These are phyloP conservation scores for Epinephelus lanceolatus DNA, from an alignment of 2,113 vertebrate genomes.

Conservation along the genomic window DNA sequence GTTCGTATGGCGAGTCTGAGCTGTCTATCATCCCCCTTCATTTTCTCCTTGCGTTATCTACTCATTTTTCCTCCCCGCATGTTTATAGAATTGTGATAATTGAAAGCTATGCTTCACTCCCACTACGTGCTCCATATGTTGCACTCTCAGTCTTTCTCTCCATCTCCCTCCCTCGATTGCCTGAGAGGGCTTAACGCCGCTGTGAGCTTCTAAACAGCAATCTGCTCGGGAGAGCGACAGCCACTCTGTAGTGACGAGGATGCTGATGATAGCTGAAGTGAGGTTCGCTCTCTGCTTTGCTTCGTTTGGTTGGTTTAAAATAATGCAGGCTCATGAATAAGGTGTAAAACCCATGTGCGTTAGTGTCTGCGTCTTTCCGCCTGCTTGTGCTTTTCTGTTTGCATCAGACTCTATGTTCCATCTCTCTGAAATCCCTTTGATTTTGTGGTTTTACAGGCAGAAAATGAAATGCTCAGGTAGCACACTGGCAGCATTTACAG, in stretches of 20 bases:
- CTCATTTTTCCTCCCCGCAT: slow-evolving; percentile 73
- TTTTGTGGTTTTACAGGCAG: slow-evolving; percentile 56
- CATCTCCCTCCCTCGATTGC: slow-evolving; percentile 64
- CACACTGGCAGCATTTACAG: slow-evolving; percentile 46
- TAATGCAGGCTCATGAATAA: slow-evolving; percentile 36
- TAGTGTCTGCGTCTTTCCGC: neutral
- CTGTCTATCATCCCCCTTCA: slow-evolving; percentile 72
- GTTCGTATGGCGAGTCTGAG: slow-evolving; percentile 53
- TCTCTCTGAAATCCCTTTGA: slow-evolving; percentile 43
- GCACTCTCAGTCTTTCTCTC: slow-evolving; percentile 63
- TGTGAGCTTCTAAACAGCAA: slow-evolving; percentile 80
- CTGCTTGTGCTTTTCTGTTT: slow-evolving; percentile 30
- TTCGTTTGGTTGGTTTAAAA: slow-evolving; percentile 42
- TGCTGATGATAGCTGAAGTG: slow-evolving; percentile 55
- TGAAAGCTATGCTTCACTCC: slow-evolving; percentile 78
- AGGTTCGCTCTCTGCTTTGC: slow-evolving; percentile 40
- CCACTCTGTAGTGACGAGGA: slow-evolving; percentile 63
- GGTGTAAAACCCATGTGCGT: slow-evolving; percentile 17
- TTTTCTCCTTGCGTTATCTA: slow-evolving; percentile 69
- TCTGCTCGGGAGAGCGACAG: slow-evolving; percentile 76
- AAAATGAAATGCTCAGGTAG: slow-evolving; percentile 61
- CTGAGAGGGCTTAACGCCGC: slow-evolving; percentile 82
- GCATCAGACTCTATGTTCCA: slow-evolving; percentile 18
- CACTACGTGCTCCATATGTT: slow-evolving; percentile 78
- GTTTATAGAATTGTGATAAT: slow-evolving; percentile 80